Evolutionary conservation across 1,140 invertebrate genomes (phyloP).

Genomic region (Parasteatoda tepidariorum): DNA sequence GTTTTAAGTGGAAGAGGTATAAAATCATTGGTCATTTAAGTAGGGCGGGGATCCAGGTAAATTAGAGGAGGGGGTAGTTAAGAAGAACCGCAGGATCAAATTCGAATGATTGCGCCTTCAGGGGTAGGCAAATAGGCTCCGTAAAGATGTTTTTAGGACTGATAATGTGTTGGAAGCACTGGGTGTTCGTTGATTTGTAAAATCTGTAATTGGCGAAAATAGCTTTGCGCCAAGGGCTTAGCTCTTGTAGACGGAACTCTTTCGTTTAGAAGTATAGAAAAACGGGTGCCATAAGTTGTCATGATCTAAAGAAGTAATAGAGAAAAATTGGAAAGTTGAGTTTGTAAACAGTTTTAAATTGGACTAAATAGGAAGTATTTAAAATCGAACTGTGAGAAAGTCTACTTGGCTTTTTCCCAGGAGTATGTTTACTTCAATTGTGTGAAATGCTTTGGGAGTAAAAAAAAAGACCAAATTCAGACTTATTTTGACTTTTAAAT

Average conservation of each 20-base stretch:
- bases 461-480: too few relatives aligned
- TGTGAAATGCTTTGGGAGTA: too few relatives aligned
- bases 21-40: constrained; percentile 60
- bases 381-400: background rate
- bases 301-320: too few relatives aligned
- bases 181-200: background rate
- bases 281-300: too few relatives aligned
- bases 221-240: background rate
- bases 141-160: constrained; percentile 25
- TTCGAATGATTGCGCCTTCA: constrained; percentile 24
- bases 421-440: too few relatives aligned
- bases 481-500: too few relatives aligned
- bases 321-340: too few relatives aligned
- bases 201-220: background rate
- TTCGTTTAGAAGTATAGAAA: too few relatives aligned
- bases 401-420: too few relatives aligned
- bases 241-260: background rate
- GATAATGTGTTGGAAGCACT: background rate
- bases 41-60: constrained; percentile 33
- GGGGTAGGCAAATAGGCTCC: constrained; percentile 6
- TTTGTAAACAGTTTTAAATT: background rate
- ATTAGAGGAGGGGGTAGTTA: constrained; percentile 53
- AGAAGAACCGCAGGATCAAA: constrained; percentile 44
- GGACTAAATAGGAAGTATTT: too few relatives aligned
- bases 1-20: constrained; percentile 37